A percentile compares a stretch with the other conserved stretches of the same genome.
Evolutionary conservation across 2,113 vertebrate genomes (phyloP).

Genomic region (Chionodraco myersi): DNA sequence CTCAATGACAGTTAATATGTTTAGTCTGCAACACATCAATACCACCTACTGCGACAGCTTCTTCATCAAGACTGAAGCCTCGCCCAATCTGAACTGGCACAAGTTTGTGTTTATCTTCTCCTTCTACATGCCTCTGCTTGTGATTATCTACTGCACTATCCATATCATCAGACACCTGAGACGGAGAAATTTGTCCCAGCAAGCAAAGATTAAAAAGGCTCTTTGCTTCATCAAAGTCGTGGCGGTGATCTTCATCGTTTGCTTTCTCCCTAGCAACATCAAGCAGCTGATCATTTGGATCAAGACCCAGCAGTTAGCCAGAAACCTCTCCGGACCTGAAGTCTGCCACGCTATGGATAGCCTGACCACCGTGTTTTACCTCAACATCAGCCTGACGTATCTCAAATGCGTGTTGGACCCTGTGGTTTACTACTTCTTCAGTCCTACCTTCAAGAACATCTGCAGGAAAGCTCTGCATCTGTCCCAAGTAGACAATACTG

Average conservation of each 20-base stretch:
- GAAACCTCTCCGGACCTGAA: background rate
- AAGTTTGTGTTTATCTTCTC: constrained; percentile 69
- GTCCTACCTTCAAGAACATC: constrained; percentile 68
- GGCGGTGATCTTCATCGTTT: constrained; percentile 62
- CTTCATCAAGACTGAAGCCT: background rate
- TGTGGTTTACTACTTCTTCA: constrained; percentile 82
- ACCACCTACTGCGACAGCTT: constrained; percentile 78
- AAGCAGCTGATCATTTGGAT: constrained; percentile 79
- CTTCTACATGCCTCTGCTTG: constrained; percentile 67
- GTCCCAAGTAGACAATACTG: background rate
- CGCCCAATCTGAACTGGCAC: constrained; percentile 55
- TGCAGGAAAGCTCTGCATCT: constrained; percentile 57
- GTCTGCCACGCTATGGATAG: constrained; percentile 44
- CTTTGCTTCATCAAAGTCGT: constrained; percentile 67
- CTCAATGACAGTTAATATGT: constrained; percentile 43
- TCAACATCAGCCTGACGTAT: constrained; percentile 78
- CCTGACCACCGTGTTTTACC: constrained; percentile 65
- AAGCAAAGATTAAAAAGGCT: constrained; percentile 72
- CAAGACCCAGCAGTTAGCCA: background rate
- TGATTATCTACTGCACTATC: constrained; percentile 76
- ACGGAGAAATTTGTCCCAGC: constrained; percentile 53
- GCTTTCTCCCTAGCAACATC: constrained; percentile 79
- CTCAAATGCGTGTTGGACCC: constrained; percentile 80
- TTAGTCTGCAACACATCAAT: constrained; percentile 40
- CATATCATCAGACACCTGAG: constrained; percentile 62